Evolutionary conservation across 2,888 invertebrate species (phyloP), one percentile per base, ranked within the genome.

Genomic region (Drosophila demipolita): DNA sequence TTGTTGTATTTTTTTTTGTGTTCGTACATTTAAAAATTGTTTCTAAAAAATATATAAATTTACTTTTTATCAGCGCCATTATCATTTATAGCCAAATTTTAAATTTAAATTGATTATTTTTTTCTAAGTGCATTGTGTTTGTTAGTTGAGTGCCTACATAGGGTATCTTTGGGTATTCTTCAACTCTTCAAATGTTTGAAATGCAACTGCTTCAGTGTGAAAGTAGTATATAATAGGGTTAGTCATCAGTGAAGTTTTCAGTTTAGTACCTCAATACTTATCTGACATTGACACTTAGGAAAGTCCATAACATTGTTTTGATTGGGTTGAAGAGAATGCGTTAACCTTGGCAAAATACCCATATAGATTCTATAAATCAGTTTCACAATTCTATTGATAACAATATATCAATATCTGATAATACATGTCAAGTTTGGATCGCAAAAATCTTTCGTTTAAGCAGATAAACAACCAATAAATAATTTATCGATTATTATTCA

Each of bases 131-230:
- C 15, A 23, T 23, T 4, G 8, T 8, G 12, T 15, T 15, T 7
- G 1, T 45, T 23, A n/a, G 55, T 26, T 38, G 15, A 67, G 58
- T 66, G 49, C 8, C 32, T 11, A 11, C 23, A 48, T 64, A 38
- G 15, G 15, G 20, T 9, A n/a, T n/a, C n/a, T n/a, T n/a, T n/a
- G n/a, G n/a, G 7, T 57, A 29, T 12, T 35, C 9, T 17, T 35
- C 35, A 38, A 4, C 7, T 20, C 32, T 17, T 20, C 4, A 20
- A 49, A 15, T 20, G 38, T 38, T 52, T 55, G 9, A 42, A 33
- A 36, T n/a, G 26, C 20, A 53, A 20, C 53, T 36, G 26, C 65
- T 72, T 48, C 12, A 58, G 29, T 8, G 52, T 12, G 26, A 17
- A 20, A 32, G 50, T 12, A 1, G 2, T 50, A 3, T 36, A n/a